Evolutionary conservation across 1,140 invertebrate genomes (phyloP), one percentile per base, ranked within the genome.

Genomic region (Rhizoglyphus robini): DNA sequence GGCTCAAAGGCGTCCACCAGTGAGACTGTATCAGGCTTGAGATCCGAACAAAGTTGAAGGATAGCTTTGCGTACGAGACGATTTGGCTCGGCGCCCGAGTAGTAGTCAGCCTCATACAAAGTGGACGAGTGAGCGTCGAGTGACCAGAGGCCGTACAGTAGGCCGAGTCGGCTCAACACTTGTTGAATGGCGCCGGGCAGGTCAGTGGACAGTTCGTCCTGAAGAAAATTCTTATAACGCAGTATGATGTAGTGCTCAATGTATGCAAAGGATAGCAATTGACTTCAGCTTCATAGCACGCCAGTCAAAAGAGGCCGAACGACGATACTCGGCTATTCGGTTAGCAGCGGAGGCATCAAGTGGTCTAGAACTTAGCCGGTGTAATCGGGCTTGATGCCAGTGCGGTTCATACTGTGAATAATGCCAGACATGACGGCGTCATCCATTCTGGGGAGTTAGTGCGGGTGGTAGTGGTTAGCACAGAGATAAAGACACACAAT

Each of bases 1-100:
- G 90, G 90, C 20, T 90, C 87, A 65, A 95, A 80, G 0, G 83
- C 83, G 79, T 96, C 92, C 0, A 84, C 84, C n/a, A 93, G 76
- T 8, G 84, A 72, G 13, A 92, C 81, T 8, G 86, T 83, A 67
- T 94, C 83, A 57, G 83, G 78, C 73, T 85, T 85, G 11, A 92
- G 69, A 49, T 78, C 73, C 0, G 72, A 67, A 72, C 86, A 85
- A 27, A 86, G 71, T 31, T 76, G 74, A 62, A 90, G 72, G 20
- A 92, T 82, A 0, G 76, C 71, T 27, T 75, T 71, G n/a, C 67
- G 70, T 27, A 73, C 64, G 1, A 61, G 63, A 88, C 72, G 20
- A 89, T 81, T 0, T 74, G 71, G 29, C 73, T 71, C 30, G 71
- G 69, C 29, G 75, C 74, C 62, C 72, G 49, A 15, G 31, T 48